These are phyloP conservation scores for Druon quercuslanigerum DNA, from an alignment of 1,140 invertebrate species.

Conservation along the genomic window DNA sequence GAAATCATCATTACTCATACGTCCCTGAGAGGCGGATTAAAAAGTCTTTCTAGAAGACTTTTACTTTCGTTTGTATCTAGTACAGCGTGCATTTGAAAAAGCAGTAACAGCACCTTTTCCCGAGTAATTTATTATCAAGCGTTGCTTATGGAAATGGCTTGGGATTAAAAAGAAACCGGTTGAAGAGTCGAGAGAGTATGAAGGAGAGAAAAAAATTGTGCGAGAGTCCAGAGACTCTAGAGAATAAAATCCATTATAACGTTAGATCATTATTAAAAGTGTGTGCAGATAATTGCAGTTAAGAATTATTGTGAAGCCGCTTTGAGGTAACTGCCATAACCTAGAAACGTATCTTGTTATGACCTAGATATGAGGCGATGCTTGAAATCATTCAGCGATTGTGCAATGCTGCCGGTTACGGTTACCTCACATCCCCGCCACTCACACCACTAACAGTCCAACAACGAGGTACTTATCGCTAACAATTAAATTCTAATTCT, in stretches of 20 bases:
- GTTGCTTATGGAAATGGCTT: slow-evolving; percentile 15
- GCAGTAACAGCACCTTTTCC: slow-evolving; percentile 16
- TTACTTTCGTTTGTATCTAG: slow-evolving; percentile 21
- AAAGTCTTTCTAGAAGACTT: slow-evolving; percentile 27
- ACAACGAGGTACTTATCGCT: slow-evolving; percentile 63
- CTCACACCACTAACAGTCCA: slow-evolving; percentile 62
- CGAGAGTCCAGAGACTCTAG: slow-evolving; percentile 19
- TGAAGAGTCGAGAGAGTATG: slow-evolving; percentile 61
- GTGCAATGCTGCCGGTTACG: slow-evolving; percentile 68
- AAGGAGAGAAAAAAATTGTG: slow-evolving; percentile 33
- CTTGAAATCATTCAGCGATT: slow-evolving; percentile 77
- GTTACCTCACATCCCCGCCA: slow-evolving; percentile 72
- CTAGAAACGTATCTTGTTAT: slow-evolving; percentile 76
- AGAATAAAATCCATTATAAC: slow-evolving; percentile 23
- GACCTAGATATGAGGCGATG: slow-evolving; percentile 77
- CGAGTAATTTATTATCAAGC: slow-evolving; percentile 10
- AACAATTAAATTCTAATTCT: slow-evolving; percentile 24
- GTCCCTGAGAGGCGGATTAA: slow-evolving; percentile 21
- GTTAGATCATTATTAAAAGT: slow-evolving; percentile 30
- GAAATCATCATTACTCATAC: slow-evolving; percentile 28
- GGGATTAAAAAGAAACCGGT: slow-evolving; percentile 27
- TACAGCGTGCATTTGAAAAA: background rate
- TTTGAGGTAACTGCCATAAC: slow-evolving; percentile 74
- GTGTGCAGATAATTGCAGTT: slow-evolving; percentile 10
- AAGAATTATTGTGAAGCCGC: slow-evolving; percentile 62